These are phyloP conservation scores for Hiodon alosoides DNA, from an alignment of 2,113 vertebrate species.

Conservation along the genomic window DNA sequence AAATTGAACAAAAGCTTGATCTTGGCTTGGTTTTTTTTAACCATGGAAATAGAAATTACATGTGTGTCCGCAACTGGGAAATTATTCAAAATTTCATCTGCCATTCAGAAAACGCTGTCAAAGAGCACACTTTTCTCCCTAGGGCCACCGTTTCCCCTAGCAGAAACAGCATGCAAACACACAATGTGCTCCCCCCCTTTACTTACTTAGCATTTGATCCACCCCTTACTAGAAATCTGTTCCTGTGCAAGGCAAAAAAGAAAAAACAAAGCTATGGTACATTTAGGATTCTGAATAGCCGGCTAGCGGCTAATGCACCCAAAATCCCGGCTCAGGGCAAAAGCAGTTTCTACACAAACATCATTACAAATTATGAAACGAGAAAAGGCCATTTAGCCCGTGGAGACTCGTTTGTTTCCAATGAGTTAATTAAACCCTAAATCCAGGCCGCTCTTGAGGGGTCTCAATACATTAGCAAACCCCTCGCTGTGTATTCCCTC, in stretches of 20 bases:
- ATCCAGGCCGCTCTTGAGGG: constrained; percentile 22
- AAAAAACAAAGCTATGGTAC: constrained; percentile 27
- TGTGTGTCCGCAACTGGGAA: not conserved
- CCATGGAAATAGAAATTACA: not conserved
- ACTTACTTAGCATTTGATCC: not conserved
- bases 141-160: no score
- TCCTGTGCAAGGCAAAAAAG: constrained; percentile 23
- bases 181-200: not conserved
- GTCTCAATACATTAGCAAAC: constrained; percentile 15
- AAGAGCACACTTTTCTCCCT: not conserved
- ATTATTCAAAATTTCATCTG: constrained; percentile 1
- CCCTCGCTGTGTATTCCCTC: not conserved
- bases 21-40: not conserved
- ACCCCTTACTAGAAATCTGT: not conserved
- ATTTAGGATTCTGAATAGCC: constrained; percentile 15
- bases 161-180: not conserved
- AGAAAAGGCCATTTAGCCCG: constrained; percentile 27
- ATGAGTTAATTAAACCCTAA: constrained; percentile 31
- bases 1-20: not conserved
- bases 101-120: not conserved
- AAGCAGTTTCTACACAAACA: constrained; percentile 14
- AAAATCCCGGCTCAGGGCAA: constrained; percentile 9
- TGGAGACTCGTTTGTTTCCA: constrained; percentile 23
- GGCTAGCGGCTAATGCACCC: constrained; percentile 11
- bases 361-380: constrained; percentile 27